Evolutionary conservation across 2,113 vertebrate genomes (phyloP).

Genomic region (Heteronetta atricapilla): DNA sequence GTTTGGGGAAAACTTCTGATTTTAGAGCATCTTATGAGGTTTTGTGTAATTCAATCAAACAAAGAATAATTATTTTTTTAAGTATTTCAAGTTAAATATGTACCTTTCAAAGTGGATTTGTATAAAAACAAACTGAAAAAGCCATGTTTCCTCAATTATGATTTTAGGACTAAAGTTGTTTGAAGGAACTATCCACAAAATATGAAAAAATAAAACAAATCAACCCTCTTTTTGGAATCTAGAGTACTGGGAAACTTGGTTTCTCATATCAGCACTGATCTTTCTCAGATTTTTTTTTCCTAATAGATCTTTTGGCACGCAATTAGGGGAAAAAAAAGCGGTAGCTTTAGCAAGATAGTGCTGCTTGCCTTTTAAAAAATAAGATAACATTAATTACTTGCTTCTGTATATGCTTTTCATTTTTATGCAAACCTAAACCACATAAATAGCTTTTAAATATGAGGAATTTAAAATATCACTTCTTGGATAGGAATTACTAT

Average conservation of each 20-base stretch:
- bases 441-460: not conserved
- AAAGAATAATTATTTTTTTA: not conserved
- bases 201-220: not conserved
- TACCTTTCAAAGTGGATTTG: not conserved
- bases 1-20: not conserved
- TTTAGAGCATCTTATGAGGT: not conserved
- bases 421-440: not conserved
- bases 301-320: not conserved
- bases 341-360: not conserved
- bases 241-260: not conserved
- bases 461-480: not conserved
- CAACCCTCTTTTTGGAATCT: not conserved
- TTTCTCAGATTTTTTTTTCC: not conserved
- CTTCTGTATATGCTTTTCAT: not conserved
- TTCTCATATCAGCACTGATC: not conserved
- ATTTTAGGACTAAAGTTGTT: not conserved
- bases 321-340: not conserved
- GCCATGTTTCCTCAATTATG: not conserved
- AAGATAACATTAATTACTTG: not conserved
- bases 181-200: not conserved
- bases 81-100: not conserved
- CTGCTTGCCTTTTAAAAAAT: not conserved
- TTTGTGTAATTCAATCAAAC: not conserved
- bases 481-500: not conserved
- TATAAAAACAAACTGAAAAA: not conserved